Evolutionary conservation across 1,140 invertebrate genomes (phyloP), one percentile per base, ranked within the genome.

Genomic region (Drosophila repleta): DNA sequence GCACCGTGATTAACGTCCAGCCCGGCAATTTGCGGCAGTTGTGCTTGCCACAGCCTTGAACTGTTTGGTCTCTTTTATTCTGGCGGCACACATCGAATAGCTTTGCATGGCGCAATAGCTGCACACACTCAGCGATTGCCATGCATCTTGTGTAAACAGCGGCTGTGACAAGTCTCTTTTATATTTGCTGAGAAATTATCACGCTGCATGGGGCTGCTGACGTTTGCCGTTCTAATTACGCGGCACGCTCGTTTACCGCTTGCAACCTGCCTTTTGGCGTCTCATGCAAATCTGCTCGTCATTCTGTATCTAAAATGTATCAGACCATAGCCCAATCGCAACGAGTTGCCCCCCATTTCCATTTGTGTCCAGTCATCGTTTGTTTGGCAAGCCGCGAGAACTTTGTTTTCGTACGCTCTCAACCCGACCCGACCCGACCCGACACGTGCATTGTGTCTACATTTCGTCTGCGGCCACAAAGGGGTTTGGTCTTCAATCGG

Each of bases 301-400:
- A 57, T 43, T 45, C 21, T 45, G 15, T 35, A 11, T 11, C 32
- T 35, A 15, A 41, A 43, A 26, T 41, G 8, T 26, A 29, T 10
- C 26, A 18, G 26, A 29, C 15, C n/a, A 24, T 35, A 39, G 4
- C 18, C 52, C n/a, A 24, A 39, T 3, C 37, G 29, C 20, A 37
- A 18, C 17, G 52, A 26, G 7, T 20, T 17, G 24, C 11, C 10
- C n/a, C 55, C 55, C 15, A 43, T 35, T 55, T 55, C n/a, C n/a
- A n/a, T 29, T 39, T 79, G 13, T 79, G 76, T 55, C n/a, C 57
- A 74, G 76, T 79, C 76, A 79, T 79, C 70, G 60, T 61, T 69
- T 69, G 64, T 74, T 26, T 45, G 37, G 55, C 74, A 63, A 76
- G n/a, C 24, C 21, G 21, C 39, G 18, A 60, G 56, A 60, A 60